These are phyloP conservation scores for Vireo griseus DNA, from an alignment of 2,797 vertebrate genomes.

Conservation along the genomic window DNA sequence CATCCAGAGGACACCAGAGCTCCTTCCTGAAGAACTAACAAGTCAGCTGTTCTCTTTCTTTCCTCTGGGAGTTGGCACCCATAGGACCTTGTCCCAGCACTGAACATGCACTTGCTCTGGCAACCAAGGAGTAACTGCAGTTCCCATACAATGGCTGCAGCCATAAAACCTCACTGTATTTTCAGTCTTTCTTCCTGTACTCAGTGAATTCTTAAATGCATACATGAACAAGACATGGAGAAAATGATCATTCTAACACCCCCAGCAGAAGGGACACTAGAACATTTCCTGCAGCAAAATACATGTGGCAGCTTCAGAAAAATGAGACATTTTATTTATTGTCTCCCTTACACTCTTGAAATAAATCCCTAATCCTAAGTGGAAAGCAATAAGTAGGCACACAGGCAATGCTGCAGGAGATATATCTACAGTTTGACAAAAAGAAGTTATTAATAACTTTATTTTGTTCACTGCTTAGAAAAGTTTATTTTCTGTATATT, in stretches of 20 bases:
- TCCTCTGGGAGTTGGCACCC: rapidly evolving
- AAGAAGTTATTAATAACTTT: background rate
- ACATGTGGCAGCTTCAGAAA: background rate
- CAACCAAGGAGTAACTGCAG: background rate
- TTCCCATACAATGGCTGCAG: rapidly evolving
- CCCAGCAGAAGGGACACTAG: background rate
- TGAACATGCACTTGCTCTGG: background rate
- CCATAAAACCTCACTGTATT: background rate
- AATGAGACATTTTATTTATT: background rate
- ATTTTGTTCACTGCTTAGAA: background rate
- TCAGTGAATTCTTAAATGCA: background rate
- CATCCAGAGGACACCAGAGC: background rate
- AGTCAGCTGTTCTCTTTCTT: background rate
- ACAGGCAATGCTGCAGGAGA: background rate
- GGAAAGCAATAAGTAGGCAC: background rate
- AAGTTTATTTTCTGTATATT: background rate
- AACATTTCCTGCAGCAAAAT: background rate
- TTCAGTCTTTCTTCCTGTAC: background rate
- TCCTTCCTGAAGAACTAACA: background rate
- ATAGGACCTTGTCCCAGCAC: background rate
- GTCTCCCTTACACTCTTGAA: background rate
- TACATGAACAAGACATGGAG: background rate
- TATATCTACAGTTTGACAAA: background rate
- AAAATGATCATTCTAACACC: background rate
- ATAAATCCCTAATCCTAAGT: background rate